Conservation (phyloP, 2,888 invertebrate genomes). For the Ochropacha duplaris region DNA sequence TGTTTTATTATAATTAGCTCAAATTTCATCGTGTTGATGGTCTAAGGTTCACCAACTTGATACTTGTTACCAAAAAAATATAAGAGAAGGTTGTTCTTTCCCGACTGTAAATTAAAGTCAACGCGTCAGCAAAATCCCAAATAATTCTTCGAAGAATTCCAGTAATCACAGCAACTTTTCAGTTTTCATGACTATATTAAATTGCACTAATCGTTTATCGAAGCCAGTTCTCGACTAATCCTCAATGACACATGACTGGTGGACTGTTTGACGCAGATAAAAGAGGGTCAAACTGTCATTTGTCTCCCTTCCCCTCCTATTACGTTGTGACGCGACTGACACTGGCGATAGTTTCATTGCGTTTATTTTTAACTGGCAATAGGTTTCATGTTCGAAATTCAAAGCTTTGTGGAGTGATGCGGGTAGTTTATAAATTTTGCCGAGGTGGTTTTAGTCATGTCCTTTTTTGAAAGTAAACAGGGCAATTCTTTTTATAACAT, state of each 20-base stretch:
- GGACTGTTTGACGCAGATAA: constrained; percentile 24
- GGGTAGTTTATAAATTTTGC: background rate
- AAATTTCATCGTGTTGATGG: background rate
- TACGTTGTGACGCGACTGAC: background rate
- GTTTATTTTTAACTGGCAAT: background rate
- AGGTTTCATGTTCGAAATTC: background rate
- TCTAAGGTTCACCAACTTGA: background rate
- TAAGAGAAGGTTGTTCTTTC: no score
- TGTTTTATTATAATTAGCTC: background rate
- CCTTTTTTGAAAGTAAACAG: background rate
- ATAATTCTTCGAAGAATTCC: no score
- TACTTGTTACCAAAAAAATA: background rate
- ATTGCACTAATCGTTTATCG: background rate
- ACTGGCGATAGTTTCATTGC: constrained; percentile 1
- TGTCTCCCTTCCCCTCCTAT: constrained; percentile 3
- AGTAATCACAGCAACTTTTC: background rate
- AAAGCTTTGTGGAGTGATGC: background rate
- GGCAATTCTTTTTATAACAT: no score
- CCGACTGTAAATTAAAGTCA: no score
- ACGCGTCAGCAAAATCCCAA: no score
- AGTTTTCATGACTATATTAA: background rate
- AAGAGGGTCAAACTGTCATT: constrained; percentile 9
- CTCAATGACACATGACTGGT: constrained; percentile 35
- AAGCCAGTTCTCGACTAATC: constrained; percentile 22
- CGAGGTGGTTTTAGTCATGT: background rate